A percentile compares a stretch with the other conserved stretches of the same genome.
These are phyloP conservation scores for Phengaris alcon DNA, from an alignment of 2,888 invertebrate genomes.

Conservation along the genomic window DNA sequence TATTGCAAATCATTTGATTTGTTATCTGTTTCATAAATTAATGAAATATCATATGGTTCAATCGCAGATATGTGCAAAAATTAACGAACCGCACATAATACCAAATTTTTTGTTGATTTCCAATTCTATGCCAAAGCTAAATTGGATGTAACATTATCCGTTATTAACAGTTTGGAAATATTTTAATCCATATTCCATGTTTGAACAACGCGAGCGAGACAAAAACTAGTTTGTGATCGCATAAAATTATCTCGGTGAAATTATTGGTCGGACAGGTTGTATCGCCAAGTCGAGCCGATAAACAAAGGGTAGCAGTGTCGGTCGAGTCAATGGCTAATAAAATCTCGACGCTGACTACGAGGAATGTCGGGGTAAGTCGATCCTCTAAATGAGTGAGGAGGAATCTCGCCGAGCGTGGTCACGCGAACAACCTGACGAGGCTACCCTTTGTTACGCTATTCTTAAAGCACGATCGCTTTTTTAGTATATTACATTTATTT, in stretches of 20 bases:
- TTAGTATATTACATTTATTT: constrained; percentile 6
- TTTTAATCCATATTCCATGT: neutral
- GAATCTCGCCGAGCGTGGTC: constrained; percentile 59
- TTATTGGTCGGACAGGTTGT: constrained; percentile 30
- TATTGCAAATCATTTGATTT: neutral
- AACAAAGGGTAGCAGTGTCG: constrained; percentile 40
- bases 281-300: constrained; percentile 40
- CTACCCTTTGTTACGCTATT: constrained; percentile 55
- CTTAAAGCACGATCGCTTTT: constrained; percentile 35
- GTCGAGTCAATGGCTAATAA: constrained; percentile 53
- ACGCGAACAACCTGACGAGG: constrained; percentile 67
- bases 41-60: neutral
- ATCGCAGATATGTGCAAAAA: neutral
- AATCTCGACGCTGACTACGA: constrained; percentile 52
- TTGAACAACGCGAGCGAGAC: constrained; percentile 1
- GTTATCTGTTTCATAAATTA: neutral
- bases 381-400: constrained; percentile 62
- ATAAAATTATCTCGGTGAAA: constrained; percentile 28
- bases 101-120: neutral
- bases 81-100: neutral
- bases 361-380: constrained; percentile 67
- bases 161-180: neutral
- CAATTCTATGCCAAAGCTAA: neutral
- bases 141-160: neutral
- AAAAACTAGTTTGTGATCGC: constrained; percentile 24